A percentile compares a stretch with the other conserved stretches of the same genome.
Conservation (phyloP, 2,888 invertebrate genomes). For the Gymnoscelis rufifasciata region DNA sequence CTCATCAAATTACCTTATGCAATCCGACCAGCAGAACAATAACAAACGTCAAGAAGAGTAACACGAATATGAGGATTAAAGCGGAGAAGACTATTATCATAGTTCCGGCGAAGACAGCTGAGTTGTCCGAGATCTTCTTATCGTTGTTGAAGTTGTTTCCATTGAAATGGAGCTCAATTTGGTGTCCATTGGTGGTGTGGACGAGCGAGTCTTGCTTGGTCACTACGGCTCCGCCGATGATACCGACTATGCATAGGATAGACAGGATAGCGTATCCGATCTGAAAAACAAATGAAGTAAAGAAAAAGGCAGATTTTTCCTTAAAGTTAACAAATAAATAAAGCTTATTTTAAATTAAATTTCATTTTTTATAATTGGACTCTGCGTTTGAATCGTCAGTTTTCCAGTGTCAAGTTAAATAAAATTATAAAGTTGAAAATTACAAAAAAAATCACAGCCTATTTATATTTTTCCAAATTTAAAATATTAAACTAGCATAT, state of each 20-base stretch:
- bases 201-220: background rate
- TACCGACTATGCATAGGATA: background rate
- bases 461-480: too few relatives aligned
- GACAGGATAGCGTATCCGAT: conserved; percentile 1
- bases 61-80: conserved; percentile 6
- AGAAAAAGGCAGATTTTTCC: background rate
- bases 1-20: conserved; percentile 14
- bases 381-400: too few relatives aligned
- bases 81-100: background rate
- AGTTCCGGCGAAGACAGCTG: background rate
- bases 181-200: too few relatives aligned
- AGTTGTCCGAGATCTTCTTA: background rate
- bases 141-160: background rate
- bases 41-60: conserved; percentile 14
- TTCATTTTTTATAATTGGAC: too few relatives aligned
- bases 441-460: too few relatives aligned
- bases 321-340: background rate
- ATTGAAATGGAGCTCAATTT: background rate
- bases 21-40: conserved; percentile 21
- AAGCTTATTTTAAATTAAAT: too few relatives aligned
- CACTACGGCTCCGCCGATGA: background rate
- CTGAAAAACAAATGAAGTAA: conserved; percentile 4
- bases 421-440: too few relatives aligned
- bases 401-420: too few relatives aligned
- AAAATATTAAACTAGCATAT: too few relatives aligned